Evolutionary conservation across 2,888 invertebrate genomes (phyloP), one percentile per base, ranked within the genome.

Genomic region (Dasysyrphus albostriatus): DNA sequence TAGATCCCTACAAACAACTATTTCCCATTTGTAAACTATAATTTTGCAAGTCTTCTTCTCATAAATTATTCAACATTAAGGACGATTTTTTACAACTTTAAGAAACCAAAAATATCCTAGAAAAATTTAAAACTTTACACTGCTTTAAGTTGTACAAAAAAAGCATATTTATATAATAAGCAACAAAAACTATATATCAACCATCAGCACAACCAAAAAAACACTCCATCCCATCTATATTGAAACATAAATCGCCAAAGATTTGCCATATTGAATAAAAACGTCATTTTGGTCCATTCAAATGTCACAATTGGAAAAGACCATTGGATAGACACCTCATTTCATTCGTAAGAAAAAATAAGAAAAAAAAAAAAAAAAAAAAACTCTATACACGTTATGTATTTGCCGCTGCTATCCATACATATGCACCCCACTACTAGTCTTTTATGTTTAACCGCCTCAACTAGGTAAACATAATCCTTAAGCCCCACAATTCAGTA

Each of bases 261-360:
- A 85, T 77, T 81, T 81, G 77, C 81, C 85, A 81, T 85, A 77
- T 81, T 81, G 69, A 81, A 85, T 85, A 81, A 69, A 81, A 81
- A 19, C 85, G 81, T 85, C 85, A 77, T 42, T 77, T 69, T 4
- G 77, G 72, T 47, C 81, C 70, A 85, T 85, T 85, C 77, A 85
- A 80, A 61, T 85, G 85, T 85, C 85, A 81, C 67, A 73, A 69
- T 73, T 73, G 61, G 56, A 63, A 74, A 81, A 73, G 85, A 81
- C 77, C 77, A 85, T 63, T 85, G 69, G 73, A 81, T 74, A 85
- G 81, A 81, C 85, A 85, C 85, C 77, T 85, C 80, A 81, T 85
- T 81, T 85, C 81, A 81, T 80, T 80, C 14, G 72, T 54, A 59
- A 29, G 8, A 32, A 32, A 63, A 1, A 59, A 32, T 32, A 32